Conservation (phyloP, 1,140 invertebrate genomes). For the Heliconius hewitsoni region DNA sequence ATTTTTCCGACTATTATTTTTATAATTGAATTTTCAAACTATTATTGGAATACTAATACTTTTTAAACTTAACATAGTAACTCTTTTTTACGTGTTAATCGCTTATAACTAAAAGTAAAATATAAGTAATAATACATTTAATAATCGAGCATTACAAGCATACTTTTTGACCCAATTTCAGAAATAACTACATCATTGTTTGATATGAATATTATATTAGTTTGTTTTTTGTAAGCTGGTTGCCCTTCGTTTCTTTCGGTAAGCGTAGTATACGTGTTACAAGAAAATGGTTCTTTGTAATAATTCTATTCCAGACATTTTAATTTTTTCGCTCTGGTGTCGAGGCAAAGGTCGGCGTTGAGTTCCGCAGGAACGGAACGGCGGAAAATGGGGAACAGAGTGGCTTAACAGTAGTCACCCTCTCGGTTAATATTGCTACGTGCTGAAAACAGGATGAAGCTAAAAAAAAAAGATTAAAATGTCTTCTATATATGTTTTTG, state of each 20-base stretch:
- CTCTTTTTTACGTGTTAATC: no score
- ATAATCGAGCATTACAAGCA: slow-evolving; percentile 2
- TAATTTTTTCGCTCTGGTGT: not conserved
- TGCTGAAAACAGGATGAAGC: no score
- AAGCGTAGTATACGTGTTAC: not conserved
- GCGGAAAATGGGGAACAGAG: no score
- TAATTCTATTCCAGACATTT: not conserved
- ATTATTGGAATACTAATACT: no score
- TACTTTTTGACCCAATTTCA: not conserved
- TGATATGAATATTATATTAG: slow-evolving; percentile 7
- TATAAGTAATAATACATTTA: not conserved
- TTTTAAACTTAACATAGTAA: no score
- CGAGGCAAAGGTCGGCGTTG: not conserved
- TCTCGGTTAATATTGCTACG: no score
- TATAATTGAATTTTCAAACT: no score
- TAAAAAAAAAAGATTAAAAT: no score
- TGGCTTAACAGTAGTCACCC: no score
- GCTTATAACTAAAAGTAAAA: not conserved
- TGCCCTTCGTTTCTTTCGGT: not conserved
- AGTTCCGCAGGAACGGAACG: not conserved
- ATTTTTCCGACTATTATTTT: no score
- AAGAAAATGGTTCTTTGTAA: no score
- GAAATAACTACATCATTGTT: not conserved
- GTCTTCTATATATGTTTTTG: no score
- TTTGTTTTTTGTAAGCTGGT: not conserved